These are phyloP conservation scores for Biston betularia DNA, from an alignment of 2,888 invertebrate genomes.

Conservation along the genomic window DNA sequence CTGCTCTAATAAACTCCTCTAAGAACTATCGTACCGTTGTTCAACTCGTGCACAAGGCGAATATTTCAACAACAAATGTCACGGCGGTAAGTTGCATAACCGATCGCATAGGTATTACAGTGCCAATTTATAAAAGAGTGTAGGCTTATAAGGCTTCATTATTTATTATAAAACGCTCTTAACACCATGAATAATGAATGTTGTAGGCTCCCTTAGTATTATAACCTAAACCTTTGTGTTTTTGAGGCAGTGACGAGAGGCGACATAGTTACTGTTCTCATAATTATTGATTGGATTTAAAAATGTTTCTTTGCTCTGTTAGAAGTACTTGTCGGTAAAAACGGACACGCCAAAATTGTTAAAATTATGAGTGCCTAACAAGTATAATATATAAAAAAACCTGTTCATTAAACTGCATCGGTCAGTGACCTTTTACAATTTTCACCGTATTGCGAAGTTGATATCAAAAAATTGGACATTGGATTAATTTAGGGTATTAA, in stretches of 20 bases:
- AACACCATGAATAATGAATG: background rate
- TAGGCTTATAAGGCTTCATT: background rate
- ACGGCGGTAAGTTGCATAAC: conserved; percentile 83
- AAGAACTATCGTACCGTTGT: conserved; percentile 69
- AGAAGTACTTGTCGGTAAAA: too few species aligned
- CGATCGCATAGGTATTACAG: conserved; percentile 27
- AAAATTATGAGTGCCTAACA: too few species aligned
- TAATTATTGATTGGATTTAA: background rate
- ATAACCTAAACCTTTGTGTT: background rate
- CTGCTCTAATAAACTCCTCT: conserved; percentile 61
- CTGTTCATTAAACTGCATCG: too few species aligned
- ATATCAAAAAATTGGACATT: too few species aligned
- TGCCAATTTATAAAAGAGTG: conserved; percentile 1
- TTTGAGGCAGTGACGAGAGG: background rate
- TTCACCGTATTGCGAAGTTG: too few species aligned
- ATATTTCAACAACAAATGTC: conserved; percentile 74
- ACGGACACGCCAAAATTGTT: too few species aligned
- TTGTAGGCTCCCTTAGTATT: background rate
- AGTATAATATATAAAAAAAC: too few species aligned
- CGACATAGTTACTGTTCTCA: background rate
- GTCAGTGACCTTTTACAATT: too few species aligned
- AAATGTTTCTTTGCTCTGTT: too few species aligned
- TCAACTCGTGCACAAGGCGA: conserved; percentile 63
- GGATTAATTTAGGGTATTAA: too few species aligned
- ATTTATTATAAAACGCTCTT: too few species aligned